These are phyloP conservation scores for Capitella teleta DNA, from an alignment of 1,140 invertebrate genomes.

Conservation along the genomic window DNA sequence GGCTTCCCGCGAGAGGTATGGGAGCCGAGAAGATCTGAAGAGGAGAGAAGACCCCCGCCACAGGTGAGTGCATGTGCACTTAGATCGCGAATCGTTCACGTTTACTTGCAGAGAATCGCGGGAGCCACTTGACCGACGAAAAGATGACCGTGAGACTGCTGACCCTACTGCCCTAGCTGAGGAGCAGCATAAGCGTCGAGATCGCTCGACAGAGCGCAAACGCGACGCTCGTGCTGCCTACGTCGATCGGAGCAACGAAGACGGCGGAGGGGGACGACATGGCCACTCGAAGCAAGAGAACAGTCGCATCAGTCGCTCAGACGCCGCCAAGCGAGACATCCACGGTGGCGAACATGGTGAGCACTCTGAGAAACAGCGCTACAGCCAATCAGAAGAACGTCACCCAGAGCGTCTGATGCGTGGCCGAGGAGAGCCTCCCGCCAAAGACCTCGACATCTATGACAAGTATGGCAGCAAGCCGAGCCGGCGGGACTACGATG, in stretches of 20 bases:
- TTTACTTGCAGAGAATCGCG: constrained; percentile 4
- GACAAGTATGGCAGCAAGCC: constrained; percentile 8
- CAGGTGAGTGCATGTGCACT: not conserved
- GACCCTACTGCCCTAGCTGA: not conserved
- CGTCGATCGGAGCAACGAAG: too few species aligned
- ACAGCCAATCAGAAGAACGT: too few species aligned
- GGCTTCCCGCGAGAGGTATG: not conserved
- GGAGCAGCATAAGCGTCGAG: not conserved
- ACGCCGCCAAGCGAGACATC: too few species aligned
- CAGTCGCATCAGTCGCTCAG: not conserved
- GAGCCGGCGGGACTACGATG: constrained; percentile 2
- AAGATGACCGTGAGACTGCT: not conserved
- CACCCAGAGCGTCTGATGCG: constrained; percentile 10
- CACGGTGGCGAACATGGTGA: too few species aligned
- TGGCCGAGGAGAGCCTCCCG: not conserved
- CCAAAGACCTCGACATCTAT: constrained; percentile 7
- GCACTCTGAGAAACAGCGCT: too few species aligned
- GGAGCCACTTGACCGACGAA: constrained; percentile 5
- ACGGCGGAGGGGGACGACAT: too few species aligned
- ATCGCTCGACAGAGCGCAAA: not conserved
- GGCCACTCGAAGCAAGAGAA: too few species aligned
- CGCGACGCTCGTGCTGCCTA: not conserved
- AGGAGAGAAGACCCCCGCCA: not conserved
- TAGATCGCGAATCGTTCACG: not conserved
- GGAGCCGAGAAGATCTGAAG: not conserved